Percentiles rank a stretch among this genome's conserved stretches.
These are phyloP conservation scores for Odocoileus hemionus DNA, from an alignment of 2,113 vertebrate species.

Conservation along the genomic window DNA sequence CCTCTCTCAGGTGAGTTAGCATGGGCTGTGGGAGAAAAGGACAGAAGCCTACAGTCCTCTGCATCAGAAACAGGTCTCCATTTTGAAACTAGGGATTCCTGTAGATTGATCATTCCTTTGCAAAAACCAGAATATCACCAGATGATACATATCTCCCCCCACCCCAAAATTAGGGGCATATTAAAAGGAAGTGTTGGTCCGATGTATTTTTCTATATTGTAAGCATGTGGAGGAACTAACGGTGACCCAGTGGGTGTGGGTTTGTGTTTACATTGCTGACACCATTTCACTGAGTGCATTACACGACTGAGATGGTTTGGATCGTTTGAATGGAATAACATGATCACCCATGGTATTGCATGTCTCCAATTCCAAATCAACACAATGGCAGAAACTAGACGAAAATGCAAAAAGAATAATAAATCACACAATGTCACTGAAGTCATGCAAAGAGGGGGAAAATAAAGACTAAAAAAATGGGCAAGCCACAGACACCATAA, in stretches of 20 bases:
- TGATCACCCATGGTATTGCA: slow-evolving; percentile 64
- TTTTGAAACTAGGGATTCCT: background rate
- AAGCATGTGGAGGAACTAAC: background rate
- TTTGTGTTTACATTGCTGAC: background rate
- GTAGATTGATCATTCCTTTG: background rate
- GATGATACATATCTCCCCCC: background rate
- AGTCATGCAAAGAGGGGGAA: slow-evolving; percentile 81
- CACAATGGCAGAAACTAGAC: slow-evolving; percentile 68
- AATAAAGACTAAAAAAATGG: slow-evolving; percentile 66
- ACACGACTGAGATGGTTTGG: slow-evolving; percentile 43
- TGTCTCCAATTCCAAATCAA: slow-evolving; percentile 67
- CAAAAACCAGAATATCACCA: background rate
- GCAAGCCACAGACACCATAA: slow-evolving; percentile 74
- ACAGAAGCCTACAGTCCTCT: background rate
- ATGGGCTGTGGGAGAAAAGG: background rate
- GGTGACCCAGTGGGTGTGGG: background rate
- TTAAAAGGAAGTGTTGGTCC: background rate
- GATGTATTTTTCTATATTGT: background rate
- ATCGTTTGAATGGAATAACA: slow-evolving; percentile 53
- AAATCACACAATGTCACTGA: slow-evolving; percentile 78
- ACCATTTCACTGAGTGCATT: slow-evolving; percentile 65
- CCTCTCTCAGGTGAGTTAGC: background rate
- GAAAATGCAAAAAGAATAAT: slow-evolving; percentile 73
- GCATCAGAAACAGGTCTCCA: background rate
- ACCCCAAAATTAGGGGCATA: background rate